A percentile compares a stretch with the other conserved stretches of the same genome.
Conservation (phyloP, 2,888 invertebrate species). For the Caenorhabditis becei region DNA sequence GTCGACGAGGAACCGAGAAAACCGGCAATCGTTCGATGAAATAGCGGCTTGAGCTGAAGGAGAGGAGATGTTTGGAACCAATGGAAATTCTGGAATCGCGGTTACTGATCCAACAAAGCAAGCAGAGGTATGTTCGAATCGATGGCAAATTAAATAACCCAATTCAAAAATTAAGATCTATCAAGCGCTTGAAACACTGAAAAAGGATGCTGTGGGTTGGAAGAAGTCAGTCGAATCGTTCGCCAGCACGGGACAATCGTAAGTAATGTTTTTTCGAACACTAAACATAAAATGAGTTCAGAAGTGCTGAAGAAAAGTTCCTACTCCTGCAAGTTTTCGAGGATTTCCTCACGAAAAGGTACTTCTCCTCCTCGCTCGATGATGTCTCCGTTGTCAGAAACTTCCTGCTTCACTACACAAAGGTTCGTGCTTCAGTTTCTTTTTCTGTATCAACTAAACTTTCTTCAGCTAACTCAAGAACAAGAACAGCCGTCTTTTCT, state of each 20-base stretch:
- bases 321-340: slow-evolving; percentile 83
- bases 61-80: slow-evolving; percentile 40
- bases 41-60: slow-evolving; percentile 1
- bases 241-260: too few species aligned
- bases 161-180: slow-evolving; percentile 66
- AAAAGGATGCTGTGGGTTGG: slow-evolving; percentile 72
- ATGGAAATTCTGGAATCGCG: slow-evolving; percentile 51
- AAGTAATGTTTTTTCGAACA: neutral
- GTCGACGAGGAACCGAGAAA: slow-evolving; percentile 14
- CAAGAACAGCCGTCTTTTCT: slow-evolving; percentile 82
- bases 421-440: slow-evolving; percentile 31
- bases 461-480: slow-evolving; percentile 7
- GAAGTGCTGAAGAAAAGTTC: slow-evolving; percentile 81
- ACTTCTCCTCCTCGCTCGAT: slow-evolving; percentile 32
- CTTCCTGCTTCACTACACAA: slow-evolving; percentile 70
- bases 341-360: slow-evolving; percentile 80
- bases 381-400: slow-evolving; percentile 61
- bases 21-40: slow-evolving; percentile 16
- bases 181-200: slow-evolving; percentile 67
- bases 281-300: slow-evolving; percentile 1
- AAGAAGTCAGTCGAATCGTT: slow-evolving; percentile 67
- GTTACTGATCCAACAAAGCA: slow-evolving; percentile 67
- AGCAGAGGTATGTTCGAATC: slow-evolving; percentile 47
- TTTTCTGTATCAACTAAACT: too few species aligned
- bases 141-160: neutral